Conservation (phyloP, 2,113 vertebrate species). For the Indicator maculatus region DNA sequence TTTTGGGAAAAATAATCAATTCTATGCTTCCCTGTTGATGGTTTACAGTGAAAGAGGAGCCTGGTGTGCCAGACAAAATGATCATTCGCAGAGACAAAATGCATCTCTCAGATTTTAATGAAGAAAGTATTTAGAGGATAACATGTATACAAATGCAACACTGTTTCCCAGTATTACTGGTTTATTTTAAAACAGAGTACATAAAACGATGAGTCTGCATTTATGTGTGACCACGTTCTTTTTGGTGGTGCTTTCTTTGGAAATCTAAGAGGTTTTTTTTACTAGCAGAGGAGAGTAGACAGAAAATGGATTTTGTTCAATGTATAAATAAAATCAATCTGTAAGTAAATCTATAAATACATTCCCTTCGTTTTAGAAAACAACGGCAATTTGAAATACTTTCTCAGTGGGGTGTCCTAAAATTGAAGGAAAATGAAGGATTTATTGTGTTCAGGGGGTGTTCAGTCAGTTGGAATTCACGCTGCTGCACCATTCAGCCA, state of each 20-base stretch:
- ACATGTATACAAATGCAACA: slow-evolving; percentile 30
- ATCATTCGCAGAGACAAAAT: not conserved
- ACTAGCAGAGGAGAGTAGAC: not conserved
- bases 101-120: slow-evolving; percentile 7
- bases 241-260: slow-evolving; percentile 41
- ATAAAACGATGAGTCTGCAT: slow-evolving; percentile 31
- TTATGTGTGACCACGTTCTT: slow-evolving; percentile 6
- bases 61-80: not conserved
- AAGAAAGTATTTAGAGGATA: slow-evolving; percentile 22
- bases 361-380: slow-evolving; percentile 52
- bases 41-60: not conserved
- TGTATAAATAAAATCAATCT: slow-evolving; percentile 45
- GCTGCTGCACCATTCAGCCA: not conserved
- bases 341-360: slow-evolving; percentile 50
- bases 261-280: slow-evolving; percentile 2
- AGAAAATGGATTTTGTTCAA: slow-evolving; percentile 28
- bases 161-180: slow-evolving; percentile 5
- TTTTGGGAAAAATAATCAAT: not conserved
- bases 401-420: not conserved
- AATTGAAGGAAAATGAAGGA: slow-evolving; percentile 21
- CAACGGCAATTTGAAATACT: slow-evolving; percentile 41
- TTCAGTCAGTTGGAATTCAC: not conserved
- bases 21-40: not conserved
- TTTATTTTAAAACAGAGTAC: slow-evolving; percentile 55
- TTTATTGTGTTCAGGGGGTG: not conserved